Percentiles rank a stretch among this genome's conserved stretches.
These are phyloP conservation scores for Syngnathoides biaculeatus DNA, from an alignment of 2,113 vertebrate species.

Conservation along the genomic window DNA sequence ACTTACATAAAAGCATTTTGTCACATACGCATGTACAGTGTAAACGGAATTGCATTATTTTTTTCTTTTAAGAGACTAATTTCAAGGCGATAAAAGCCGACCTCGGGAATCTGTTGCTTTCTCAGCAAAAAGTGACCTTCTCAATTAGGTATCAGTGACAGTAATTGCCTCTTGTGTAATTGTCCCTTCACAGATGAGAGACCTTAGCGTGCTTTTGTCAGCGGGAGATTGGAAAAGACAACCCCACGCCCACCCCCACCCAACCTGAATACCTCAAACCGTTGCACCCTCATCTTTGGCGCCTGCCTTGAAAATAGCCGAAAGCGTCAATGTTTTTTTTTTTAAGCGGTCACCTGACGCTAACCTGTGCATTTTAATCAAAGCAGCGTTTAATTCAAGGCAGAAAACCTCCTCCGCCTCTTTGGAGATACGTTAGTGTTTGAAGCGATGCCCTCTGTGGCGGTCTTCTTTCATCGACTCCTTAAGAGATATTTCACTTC, in stretches of 20 bases:
- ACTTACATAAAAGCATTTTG: not conserved
- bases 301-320: slow-evolving; percentile 38
- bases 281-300: slow-evolving; percentile 18
- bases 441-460: not conserved
- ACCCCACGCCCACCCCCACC: slow-evolving; percentile 11
- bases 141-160: slow-evolving; percentile 67
- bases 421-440: not conserved
- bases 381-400: slow-evolving; percentile 19
- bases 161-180: slow-evolving; percentile 69
- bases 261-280: not conserved
- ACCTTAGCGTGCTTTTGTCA: slow-evolving; percentile 40
- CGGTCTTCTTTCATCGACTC: slow-evolving; percentile 8
- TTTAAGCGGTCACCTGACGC: slow-evolving; percentile 40
- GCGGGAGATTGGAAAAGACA: slow-evolving; percentile 35
- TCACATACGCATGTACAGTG: not conserved
- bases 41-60: not conserved
- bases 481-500: slow-evolving; percentile 6
- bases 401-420: not conserved
- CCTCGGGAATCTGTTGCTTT: slow-evolving; percentile 45
- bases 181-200: slow-evolving; percentile 64
- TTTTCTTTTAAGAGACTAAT: not conserved
- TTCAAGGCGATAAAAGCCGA: not conserved
- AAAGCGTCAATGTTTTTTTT: slow-evolving; percentile 34
- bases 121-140: slow-evolving; percentile 63
- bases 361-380: slow-evolving; percentile 21